A percentile compares a stretch with the other conserved stretches of the same genome.
These are phyloP conservation scores for Eucera pruinosa DNA, from an alignment of 2,888 invertebrate genomes.

Conservation along the genomic window DNA sequence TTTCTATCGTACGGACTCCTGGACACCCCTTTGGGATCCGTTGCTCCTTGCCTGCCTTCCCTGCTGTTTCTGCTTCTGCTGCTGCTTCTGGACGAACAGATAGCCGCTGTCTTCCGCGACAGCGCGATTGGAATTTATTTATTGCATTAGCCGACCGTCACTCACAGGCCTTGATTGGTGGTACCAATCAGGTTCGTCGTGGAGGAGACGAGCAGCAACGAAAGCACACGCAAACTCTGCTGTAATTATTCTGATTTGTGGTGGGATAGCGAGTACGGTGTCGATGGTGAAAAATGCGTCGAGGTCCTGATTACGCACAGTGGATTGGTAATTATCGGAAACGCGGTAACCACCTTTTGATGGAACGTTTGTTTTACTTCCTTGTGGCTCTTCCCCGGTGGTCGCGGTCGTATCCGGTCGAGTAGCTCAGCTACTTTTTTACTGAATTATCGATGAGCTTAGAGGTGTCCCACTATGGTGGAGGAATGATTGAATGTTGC, in stretches of 20 bases:
- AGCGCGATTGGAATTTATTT: conserved; percentile 78
- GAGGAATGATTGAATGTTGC: conserved; percentile 4
- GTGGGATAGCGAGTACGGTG: conserved; percentile 4
- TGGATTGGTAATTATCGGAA: conserved; percentile 49
- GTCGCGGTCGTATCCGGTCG: conserved; percentile 9
- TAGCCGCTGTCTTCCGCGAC: conserved; percentile 67
- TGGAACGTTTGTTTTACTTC: conserved; percentile 35
- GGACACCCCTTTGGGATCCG: conserved; percentile 63
- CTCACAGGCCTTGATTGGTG: conserved; percentile 76
- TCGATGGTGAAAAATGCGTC: conserved; percentile 24
- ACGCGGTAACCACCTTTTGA: conserved; percentile 36
- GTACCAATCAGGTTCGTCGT: conserved; percentile 69
- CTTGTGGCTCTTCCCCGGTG: background rate
- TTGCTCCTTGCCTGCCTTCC: conserved; percentile 2
- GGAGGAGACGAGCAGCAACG: conserved; percentile 30
- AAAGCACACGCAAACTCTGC: conserved; percentile 19
- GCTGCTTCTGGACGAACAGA: conserved; percentile 54
- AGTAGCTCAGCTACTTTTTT: background rate
- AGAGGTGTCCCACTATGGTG: conserved; percentile 2
- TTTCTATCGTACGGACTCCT: conserved; percentile 70
- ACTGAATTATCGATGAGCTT: conserved; percentile 17
- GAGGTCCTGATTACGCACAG: conserved; percentile 40
- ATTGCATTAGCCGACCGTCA: conserved; percentile 79
- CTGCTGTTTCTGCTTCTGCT: conserved; percentile 4
- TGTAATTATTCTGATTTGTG: conserved; percentile 55